Evolutionary conservation across 2,113 vertebrate species (phyloP).

Genomic region (Tupaia chinensis): DNA sequence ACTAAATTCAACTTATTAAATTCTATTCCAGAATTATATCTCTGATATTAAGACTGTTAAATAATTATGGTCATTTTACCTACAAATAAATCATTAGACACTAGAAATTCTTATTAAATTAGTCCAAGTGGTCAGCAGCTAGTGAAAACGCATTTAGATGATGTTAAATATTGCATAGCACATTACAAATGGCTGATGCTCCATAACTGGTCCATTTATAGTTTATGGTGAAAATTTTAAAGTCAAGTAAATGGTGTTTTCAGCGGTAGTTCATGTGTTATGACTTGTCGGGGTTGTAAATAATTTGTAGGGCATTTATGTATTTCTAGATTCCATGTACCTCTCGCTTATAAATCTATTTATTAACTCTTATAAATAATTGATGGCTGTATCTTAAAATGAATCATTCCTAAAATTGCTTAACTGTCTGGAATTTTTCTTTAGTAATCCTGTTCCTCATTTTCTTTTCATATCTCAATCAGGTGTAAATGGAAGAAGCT

Average conservation of each 20-base stretch:
- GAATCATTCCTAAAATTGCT: constrained; percentile 69
- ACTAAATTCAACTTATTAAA: constrained; percentile 1
- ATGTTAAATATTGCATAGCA: constrained; percentile 82
- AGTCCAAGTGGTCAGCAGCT: constrained; percentile 76
- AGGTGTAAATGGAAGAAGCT: constrained; percentile 45
- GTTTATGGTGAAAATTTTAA: constrained; percentile 83
- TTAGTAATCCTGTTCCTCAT: constrained; percentile 10
- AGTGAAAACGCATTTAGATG: constrained; percentile 78
- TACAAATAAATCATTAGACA: constrained; percentile 68
- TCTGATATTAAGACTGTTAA: constrained; percentile 52
- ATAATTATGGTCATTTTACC: constrained; percentile 56
- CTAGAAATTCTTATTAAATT: constrained; percentile 80
- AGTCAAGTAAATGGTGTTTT: constrained; percentile 84
- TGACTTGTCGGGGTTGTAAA: constrained; percentile 69
- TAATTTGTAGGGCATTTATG: constrained; percentile 81
- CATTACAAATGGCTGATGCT: constrained; percentile 84
- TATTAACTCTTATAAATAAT: constrained; percentile 80
- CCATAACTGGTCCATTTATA: constrained; percentile 76
- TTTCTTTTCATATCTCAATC: constrained; percentile 73
- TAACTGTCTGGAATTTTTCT: constrained; percentile 71
- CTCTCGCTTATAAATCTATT: constrained; percentile 73
- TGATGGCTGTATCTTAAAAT: constrained; percentile 71
- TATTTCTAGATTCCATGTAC: constrained; percentile 68
- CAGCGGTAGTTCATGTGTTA: constrained; percentile 82
- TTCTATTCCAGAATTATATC: constrained; percentile 40